Percentiles rank a stretch among this genome's conserved stretches.
Evolutionary conservation across 2,113 vertebrate species (phyloP).

Genomic region (Saguinus midas): DNA sequence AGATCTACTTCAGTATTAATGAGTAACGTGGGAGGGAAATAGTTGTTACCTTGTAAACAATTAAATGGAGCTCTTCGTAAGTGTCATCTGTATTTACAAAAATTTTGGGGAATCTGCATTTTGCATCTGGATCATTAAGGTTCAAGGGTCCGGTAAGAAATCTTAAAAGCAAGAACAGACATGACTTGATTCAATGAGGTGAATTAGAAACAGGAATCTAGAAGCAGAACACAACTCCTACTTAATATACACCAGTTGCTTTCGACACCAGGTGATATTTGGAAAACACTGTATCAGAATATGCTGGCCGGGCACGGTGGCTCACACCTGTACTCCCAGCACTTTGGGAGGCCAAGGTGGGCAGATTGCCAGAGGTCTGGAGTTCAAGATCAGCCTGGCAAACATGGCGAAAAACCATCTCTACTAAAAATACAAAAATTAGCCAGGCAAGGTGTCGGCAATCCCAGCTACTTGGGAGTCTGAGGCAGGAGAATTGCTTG

Average conservation of each 20-base stretch:
- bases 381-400: no score
- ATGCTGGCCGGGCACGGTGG: no score
- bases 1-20: background rate
- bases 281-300: background rate
- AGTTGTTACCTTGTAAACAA: conserved; percentile 95
- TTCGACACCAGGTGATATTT: conserved; percentile 25
- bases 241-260: background rate
- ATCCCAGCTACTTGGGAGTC: no score
- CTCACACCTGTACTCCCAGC: no score
- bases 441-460: no score
- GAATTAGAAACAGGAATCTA: conserved; percentile 9
- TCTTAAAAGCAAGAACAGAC: conserved; percentile 83
- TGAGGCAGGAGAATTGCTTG: no score
- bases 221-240: background rate
- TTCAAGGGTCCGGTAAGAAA: conserved; percentile 97
- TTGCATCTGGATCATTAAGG: conserved; percentile 96
- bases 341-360: no score
- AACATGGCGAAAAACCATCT: no score
- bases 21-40: background rate
- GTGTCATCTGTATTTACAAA: conserved; percentile 93
- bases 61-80: conserved; percentile 96
- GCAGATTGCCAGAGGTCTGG: no score
- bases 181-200: background rate
- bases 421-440: no score
- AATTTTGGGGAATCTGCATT: conserved; percentile 97